A percentile compares a stretch with the other conserved stretches of the same genome.
Conservation (phyloP, 2,797 vertebrate genomes). For the Fundulus diaphanus region DNA sequence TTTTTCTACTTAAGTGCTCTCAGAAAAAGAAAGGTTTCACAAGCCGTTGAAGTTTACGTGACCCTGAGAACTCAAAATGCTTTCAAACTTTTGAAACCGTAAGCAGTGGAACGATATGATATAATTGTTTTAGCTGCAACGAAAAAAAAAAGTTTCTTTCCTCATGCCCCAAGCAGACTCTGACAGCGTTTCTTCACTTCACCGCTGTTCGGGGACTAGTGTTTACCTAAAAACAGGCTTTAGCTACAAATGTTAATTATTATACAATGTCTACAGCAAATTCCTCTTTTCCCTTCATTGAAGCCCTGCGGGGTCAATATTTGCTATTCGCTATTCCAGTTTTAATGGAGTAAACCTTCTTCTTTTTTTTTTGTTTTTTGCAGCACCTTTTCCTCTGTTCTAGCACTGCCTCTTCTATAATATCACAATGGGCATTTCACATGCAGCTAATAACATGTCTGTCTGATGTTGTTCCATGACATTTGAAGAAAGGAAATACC, state of each 20-base stretch:
- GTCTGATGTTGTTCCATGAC: constrained; percentile 43
- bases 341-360: constrained; percentile 29
- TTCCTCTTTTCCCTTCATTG: constrained; percentile 21
- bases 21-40: constrained; percentile 41
- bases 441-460: constrained; percentile 20
- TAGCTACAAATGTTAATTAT: constrained; percentile 51
- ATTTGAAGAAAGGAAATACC: constrained; percentile 14
- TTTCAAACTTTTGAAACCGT: constrained; percentile 29
- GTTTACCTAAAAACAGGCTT: constrained; percentile 42
- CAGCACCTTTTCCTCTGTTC: constrained; percentile 30
- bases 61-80: constrained; percentile 47
- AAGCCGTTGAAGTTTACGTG: constrained; percentile 31
- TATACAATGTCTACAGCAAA: constrained; percentile 53
- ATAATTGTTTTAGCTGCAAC: constrained; percentile 23
- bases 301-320: constrained; percentile 51
- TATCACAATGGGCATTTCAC: constrained; percentile 29
- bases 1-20: constrained; percentile 29
- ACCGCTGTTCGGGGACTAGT: constrained; percentile 45
- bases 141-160: too few species aligned
- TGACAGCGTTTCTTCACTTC: constrained; percentile 34
- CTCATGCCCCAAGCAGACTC: too few species aligned
- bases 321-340: constrained; percentile 30
- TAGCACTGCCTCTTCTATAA: constrained; percentile 1
- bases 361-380: constrained; percentile 53
- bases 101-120: constrained; percentile 47